A percentile compares a stretch with the other conserved stretches of the same genome.
Evolutionary conservation across 2,113 vertebrate species (phyloP).

Genomic region (Macquaria ambigua): DNA sequence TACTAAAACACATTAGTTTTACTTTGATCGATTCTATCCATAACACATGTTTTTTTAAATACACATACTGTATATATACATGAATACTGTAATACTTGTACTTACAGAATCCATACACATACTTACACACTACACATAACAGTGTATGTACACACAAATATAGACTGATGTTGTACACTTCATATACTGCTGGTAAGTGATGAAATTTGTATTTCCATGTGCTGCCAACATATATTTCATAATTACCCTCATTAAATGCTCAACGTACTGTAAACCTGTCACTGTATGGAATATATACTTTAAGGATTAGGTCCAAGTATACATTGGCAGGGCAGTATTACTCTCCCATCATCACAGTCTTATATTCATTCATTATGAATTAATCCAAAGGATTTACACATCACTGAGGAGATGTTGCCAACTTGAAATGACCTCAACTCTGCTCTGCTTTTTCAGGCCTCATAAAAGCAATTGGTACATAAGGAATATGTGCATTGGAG

Average conservation of each 20-base stretch:
- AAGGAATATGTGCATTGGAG: slow-evolving; percentile 28
- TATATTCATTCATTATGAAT: slow-evolving; percentile 57
- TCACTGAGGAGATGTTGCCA: slow-evolving; percentile 71
- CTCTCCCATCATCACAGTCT: slow-evolving; percentile 45
- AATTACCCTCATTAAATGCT: slow-evolving; percentile 51
- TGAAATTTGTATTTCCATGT: slow-evolving; percentile 27
- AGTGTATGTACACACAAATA: slow-evolving; percentile 1
- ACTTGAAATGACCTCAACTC: slow-evolving; percentile 57
- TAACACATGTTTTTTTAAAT: background rate
- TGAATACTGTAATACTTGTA: background rate
- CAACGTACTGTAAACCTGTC: slow-evolving; percentile 68
- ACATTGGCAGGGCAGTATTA: slow-evolving; percentile 54
- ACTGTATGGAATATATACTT: slow-evolving; percentile 64
- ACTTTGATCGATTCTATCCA: background rate
- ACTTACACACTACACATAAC: background rate
- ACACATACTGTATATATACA: background rate
- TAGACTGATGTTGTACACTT: background rate
- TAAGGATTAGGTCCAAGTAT: slow-evolving; percentile 59
- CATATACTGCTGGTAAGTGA: background rate
- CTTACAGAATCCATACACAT: background rate
- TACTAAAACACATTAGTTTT: background rate
- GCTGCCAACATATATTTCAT: slow-evolving; percentile 42
- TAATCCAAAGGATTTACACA: slow-evolving; percentile 70
- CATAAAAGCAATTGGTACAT: slow-evolving; percentile 57
- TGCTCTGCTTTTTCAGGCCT: slow-evolving; percentile 37